Conservation (phyloP, 1,140 invertebrate species). For the Apis cerana region DNA sequence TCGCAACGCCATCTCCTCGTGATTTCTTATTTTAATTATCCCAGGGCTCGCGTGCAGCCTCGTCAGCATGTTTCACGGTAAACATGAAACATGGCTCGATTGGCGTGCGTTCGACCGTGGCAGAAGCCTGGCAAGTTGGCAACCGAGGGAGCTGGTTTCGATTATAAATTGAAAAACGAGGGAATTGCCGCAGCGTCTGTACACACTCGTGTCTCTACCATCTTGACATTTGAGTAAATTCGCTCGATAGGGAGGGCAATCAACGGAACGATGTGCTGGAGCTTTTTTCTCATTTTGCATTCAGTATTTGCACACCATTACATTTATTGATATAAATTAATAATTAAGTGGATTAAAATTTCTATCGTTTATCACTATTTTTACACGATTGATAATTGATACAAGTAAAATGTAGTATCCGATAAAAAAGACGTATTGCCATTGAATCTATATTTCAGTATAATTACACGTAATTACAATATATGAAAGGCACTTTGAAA, state of each 20-base stretch:
- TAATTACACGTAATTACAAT: no score
- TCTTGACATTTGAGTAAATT: neutral
- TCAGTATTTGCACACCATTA: no score
- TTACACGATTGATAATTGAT: no score
- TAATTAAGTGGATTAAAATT: no score
- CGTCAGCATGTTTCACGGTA: neutral
- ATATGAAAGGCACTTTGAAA: no score
- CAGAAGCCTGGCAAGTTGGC: neutral
- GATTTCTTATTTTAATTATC: conserved; percentile 35
- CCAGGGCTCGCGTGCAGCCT: neutral
- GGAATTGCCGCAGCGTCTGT: neutral
- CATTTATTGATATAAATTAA: no score
- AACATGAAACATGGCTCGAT: neutral
- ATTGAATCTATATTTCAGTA: no score
- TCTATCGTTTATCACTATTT: no score
- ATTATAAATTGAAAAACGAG: neutral
- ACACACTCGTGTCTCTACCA: neutral
- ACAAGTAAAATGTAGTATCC: no score
- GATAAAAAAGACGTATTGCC: no score
- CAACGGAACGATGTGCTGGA: no score
- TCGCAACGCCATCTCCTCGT: neutral
- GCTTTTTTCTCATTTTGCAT: no score
- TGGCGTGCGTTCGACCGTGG: neutral
- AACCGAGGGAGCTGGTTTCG: neutral
- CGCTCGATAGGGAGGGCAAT: neutral